Base-by-base conservation (phyloP, 2,113 vertebrate genomes). In the Penelope pileata region DNA sequence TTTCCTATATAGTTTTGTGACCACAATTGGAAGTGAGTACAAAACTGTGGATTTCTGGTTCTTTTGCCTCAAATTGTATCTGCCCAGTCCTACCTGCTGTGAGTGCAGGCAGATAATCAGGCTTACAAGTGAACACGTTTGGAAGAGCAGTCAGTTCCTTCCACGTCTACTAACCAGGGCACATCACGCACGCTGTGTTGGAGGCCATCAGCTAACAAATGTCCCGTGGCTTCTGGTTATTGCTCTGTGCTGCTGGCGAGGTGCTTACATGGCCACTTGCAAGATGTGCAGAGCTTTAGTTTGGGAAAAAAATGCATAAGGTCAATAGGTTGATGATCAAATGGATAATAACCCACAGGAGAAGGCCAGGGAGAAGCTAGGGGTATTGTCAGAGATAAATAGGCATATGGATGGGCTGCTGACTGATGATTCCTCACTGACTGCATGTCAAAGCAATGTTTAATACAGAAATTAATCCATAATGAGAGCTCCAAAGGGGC, bases 151-250 rank as follows among this genome's bases (percentile, higher is more conserved):
- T 17, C 0, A 1, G 6, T 47, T 1, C 1, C 27, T 75, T 47
- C 19, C 30, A 14, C 62, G 13, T 23, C 72, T 47, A 6, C 34
- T 22, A 32, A 3, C 12, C 66, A 7, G 1, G 2, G 5, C 19
- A 24, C 30, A 23, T n/a, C 1, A 2, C 19, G 54, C 16, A 5
- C 2, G 47, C 42, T 47, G 30, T 26, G 24, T 29, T 18, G 38
- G 67, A 64, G 23, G 56, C 38, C 64, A 6, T 24, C 68, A 3
- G 10, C 23, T 10, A 24, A 16, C 6, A 23, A 4, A 36, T 4
- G 0, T 5, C 1, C 0, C 2, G 10, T 13, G 34, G 8, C 36
- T 47, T 63, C 30, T 38, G 1, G 0, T 32, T 24, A 4, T 26
- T 24, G 22, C 69, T 27, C 60, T 60, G n/a, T 26, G 30, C n/a